These are phyloP conservation scores for Vanacampus margaritifer DNA, from an alignment of 2,113 vertebrate species.

Conservation along the genomic window DNA sequence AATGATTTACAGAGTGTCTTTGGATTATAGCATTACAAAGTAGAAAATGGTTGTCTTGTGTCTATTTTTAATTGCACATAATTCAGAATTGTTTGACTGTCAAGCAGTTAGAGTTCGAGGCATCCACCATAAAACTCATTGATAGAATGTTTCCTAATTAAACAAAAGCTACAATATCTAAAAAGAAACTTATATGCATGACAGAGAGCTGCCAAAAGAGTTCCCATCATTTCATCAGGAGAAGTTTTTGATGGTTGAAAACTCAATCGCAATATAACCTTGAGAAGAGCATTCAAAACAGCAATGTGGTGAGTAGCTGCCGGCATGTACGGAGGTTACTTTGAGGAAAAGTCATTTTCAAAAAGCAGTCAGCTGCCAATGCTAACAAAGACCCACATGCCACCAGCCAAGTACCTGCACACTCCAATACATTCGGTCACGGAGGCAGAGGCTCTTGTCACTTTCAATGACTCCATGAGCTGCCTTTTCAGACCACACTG, in stretches of 20 bases:
- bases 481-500: slow-evolving; percentile 49
- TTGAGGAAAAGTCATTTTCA: slow-evolving; percentile 22
- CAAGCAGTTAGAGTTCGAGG: background rate
- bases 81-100: background rate
- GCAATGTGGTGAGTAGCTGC: slow-evolving; percentile 7
- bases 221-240: no score
- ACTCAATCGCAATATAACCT: slow-evolving; percentile 11
- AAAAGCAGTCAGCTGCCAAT: slow-evolving; percentile 46
- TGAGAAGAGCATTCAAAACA: slow-evolving; percentile 29
- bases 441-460: slow-evolving; percentile 56
- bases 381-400: slow-evolving; percentile 47
- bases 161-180: background rate
- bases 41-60: background rate
- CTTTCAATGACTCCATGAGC: slow-evolving; percentile 68
- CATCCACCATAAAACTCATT: background rate
- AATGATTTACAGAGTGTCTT: no score
- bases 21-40: background rate
- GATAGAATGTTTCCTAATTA: background rate
- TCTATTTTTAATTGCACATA: no score
- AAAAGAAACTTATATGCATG: no score
- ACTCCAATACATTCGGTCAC: slow-evolving; percentile 14
- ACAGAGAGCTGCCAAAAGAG: no score
- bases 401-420: slow-evolving; percentile 38
- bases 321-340: slow-evolving; percentile 18
- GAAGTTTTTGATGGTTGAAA: slow-evolving; percentile 13